Conservation (phyloP, 1,140 invertebrate species). For the Ostrea edulis region DNA sequence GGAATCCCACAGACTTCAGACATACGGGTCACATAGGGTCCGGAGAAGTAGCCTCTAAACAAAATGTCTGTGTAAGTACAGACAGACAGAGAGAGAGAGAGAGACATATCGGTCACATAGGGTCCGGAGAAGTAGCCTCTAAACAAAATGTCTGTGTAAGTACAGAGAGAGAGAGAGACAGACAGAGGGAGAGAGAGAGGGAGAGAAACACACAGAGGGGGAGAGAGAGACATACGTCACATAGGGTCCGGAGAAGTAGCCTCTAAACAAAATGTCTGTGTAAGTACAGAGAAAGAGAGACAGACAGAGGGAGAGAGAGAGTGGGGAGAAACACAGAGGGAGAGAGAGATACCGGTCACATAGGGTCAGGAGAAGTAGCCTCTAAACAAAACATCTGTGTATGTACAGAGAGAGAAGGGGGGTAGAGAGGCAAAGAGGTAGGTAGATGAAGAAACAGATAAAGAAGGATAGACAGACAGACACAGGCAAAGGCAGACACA, state of each 20-base stretch:
- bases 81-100: background rate
- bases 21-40: conserved; percentile 95
- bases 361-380: conserved; percentile 87
- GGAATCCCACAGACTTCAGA: conserved; percentile 93
- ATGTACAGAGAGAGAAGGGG: background rate
- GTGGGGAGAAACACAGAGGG: too few relatives aligned
- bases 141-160: conserved; percentile 22
- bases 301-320: background rate
- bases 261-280: conserved; percentile 3
- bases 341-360: conserved; percentile 78
- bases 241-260: conserved; percentile 89
- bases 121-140: conserved; percentile 86
- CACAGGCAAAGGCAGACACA: background rate
- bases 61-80: conserved; percentile 10
- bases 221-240: conserved; percentile 72
- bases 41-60: conserved; percentile 82
- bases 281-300: background rate
- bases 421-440: background rate
- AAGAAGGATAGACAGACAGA: background rate
- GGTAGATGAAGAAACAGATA: background rate
- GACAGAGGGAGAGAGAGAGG: background rate
- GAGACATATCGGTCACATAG: conserved; percentile 92
- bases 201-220: background rate
- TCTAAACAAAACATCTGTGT: background rate
- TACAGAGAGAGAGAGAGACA: background rate